Evolutionary conservation across 1,140 invertebrate genomes (phyloP), one percentile per base, ranked within the genome.

Genomic region (Leguminivora glycinivorella): DNA sequence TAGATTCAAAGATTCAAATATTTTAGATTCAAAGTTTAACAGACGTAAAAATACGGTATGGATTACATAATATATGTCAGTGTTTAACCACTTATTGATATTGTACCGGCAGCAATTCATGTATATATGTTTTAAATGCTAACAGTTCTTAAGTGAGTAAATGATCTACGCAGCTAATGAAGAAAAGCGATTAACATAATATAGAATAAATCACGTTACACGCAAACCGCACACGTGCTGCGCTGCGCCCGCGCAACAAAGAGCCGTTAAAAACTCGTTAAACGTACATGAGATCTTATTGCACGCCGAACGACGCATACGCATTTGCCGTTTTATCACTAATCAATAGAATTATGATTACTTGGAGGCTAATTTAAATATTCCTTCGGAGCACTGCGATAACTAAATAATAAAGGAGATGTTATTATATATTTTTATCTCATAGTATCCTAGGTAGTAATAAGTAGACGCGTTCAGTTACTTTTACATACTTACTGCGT

Each of bases 261-360:
- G 77, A 76, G 47, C 73, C 75, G 70, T 76, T 76, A 79, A 79
- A 72, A 76, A 73, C 71, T 52, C 72, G 76, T 76, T 70, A 74
- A 76, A 75, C 76, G 70, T 75, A 3, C 58, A 63, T 63, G 25
- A 29, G 66, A 67, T 67, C 66, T 67, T 43, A 67, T 40, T 67
- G 38, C 12, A 31, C 24, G 14, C 17, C 58, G 25, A 26, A 60
- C 14, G 26, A 40, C 38, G 9, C 38, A 43, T 67, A 22, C 19
- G 10, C 38, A 40, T 34, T 67, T 67, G 66, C 66, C 34, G 17
- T 25, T 67, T 67, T 43, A 67, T 67, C 66, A 67, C n/a, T 67
- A 67, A 67, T 67, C 58, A n/a, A 43, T 38, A 43, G 22, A 67
- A 63, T 34, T 19, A 43, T 67, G 34, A 43, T 67, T 19, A 26